Evolutionary conservation across 2,797 vertebrate species (phyloP).

Genomic region (Girardinus metallicus): DNA sequence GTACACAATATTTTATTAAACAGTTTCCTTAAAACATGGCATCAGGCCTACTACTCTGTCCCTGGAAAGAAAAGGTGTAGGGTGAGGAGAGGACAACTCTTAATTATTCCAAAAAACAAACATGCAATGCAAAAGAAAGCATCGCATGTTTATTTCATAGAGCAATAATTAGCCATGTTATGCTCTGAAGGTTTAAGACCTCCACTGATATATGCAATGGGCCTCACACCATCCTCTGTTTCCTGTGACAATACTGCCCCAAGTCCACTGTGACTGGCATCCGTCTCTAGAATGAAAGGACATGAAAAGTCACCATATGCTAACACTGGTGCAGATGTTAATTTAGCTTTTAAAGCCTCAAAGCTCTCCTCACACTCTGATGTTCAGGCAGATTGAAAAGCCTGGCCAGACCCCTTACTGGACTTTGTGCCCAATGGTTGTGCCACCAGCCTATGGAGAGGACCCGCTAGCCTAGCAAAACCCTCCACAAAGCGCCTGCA

Average conservation of each 20-base stretch:
- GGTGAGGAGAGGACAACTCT: no score
- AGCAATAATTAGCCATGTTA: background rate
- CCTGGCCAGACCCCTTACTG: background rate
- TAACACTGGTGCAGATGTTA: background rate
- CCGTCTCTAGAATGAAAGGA: background rate
- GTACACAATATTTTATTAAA: no score
- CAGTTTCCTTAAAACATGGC: no score
- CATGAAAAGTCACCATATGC: background rate
- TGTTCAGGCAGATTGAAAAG: background rate
- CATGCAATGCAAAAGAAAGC: no score
- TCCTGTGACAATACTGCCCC: background rate
- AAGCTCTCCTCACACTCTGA: background rate
- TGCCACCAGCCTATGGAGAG: background rate
- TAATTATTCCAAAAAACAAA: no score
- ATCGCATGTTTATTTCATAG: no score
- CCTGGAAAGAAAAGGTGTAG: no score
- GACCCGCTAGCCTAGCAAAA: background rate
- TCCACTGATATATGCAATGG: background rate
- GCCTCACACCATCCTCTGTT: background rate
- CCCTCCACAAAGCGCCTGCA: background rate
- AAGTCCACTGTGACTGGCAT: background rate
- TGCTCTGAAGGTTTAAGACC: background rate
- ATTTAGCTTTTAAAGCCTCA: background rate
- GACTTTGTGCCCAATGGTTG: background rate
- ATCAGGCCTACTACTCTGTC: no score